Conservation (phyloP, 2,888 invertebrate genomes). For the Anthoptus insignis region DNA sequence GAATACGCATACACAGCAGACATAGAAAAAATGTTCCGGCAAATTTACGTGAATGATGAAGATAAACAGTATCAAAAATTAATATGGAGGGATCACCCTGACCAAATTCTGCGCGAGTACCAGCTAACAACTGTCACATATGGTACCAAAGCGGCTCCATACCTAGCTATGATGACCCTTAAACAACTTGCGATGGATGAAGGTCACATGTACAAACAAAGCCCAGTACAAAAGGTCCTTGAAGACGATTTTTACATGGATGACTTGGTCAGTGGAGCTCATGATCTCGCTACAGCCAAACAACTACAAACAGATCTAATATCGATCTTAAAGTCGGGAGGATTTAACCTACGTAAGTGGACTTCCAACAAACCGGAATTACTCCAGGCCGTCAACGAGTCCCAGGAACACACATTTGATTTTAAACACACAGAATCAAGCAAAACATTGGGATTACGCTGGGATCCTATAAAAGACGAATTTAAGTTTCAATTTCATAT, state of each 20-base stretch:
- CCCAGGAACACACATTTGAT: neutral
- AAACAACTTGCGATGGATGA: conserved; percentile 42
- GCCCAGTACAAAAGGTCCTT: neutral
- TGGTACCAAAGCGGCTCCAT: conserved; percentile 45
- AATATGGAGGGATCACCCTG: conserved; percentile 40
- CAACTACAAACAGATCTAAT: neutral
- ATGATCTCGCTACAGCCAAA: neutral
- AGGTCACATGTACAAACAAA: conserved; percentile 29
- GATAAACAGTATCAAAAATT: conserved; percentile 48
- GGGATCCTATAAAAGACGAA: neutral
- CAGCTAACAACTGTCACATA: conserved; percentile 33
- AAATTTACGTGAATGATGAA: conserved; percentile 36
- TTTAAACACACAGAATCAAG: conserved; percentile 18
- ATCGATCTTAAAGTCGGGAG: neutral
- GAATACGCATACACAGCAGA: conserved; percentile 46
- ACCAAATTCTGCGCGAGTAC: neutral
- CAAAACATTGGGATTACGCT: conserved; percentile 30
- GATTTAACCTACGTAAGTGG: neutral
- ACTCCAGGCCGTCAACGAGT: neutral
- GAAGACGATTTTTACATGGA: conserved; percentile 29
- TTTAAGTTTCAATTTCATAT: neutral
- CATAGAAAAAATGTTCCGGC: conserved; percentile 49
- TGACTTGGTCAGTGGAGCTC: neutral
- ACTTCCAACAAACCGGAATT: neutral
- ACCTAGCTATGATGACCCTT: conserved; percentile 48